A percentile compares a stretch with the other conserved stretches of the same genome.
These are phyloP conservation scores for Liparis tanakae DNA, from an alignment of 2,797 vertebrate genomes.

Conservation along the genomic window DNA sequence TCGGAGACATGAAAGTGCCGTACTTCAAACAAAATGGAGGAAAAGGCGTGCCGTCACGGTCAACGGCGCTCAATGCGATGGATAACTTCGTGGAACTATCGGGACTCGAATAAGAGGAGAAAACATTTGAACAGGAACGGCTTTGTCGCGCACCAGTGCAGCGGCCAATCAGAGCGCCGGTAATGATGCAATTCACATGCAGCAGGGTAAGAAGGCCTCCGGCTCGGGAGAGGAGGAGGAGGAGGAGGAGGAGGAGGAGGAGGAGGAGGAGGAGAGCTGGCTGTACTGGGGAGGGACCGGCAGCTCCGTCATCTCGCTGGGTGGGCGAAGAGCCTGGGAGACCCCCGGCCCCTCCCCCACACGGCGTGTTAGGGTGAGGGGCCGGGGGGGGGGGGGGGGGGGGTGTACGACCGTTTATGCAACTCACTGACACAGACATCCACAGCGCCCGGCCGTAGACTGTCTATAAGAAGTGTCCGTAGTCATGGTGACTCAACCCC, in stretches of 20 bases:
- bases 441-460: not conserved
- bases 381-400: not conserved
- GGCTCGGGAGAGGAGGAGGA: not conserved
- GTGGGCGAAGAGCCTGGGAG: no score
- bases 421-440: not conserved
- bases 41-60: not conserved
- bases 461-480: no score
- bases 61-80: slow-evolving; percentile 3
- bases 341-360: no score
- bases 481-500: no score
- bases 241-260: not conserved
- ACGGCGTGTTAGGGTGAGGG: not conserved
- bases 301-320: not conserved
- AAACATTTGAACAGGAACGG: not conserved
- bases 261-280: not conserved
- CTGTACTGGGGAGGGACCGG: not conserved
- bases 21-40: slow-evolving; percentile 14
- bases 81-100: not conserved
- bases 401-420: not conserved
- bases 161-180: not conserved
- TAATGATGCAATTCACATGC: slow-evolving; percentile 3
- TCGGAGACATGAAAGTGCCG: slow-evolving; percentile 1
- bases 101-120: slow-evolving; percentile 1
- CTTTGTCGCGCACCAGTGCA: not conserved
- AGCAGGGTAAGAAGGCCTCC: not conserved